Evolutionary conservation across 2,888 invertebrate species (phyloP).

Genomic region (Mongoloraphidia duomilia): DNA sequence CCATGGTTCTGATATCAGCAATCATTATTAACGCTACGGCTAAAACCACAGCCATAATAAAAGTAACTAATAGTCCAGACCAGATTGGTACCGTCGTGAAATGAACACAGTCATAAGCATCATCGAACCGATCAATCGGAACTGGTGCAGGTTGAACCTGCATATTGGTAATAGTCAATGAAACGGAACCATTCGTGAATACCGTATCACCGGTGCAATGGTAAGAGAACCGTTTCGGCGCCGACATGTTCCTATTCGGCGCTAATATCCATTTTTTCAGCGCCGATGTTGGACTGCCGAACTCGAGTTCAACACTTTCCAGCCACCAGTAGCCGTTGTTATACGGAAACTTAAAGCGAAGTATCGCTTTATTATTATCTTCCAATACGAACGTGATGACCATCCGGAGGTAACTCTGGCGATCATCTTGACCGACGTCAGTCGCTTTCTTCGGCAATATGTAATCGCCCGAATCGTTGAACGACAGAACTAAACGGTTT

Average conservation of each 20-base stretch:
- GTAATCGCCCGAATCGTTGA: slow-evolving; percentile 8
- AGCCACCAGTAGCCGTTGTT: slow-evolving; percentile 25
- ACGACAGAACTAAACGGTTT: neutral
- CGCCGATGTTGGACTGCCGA: slow-evolving; percentile 6
- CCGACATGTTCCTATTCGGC: slow-evolving; percentile 20
- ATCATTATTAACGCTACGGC: slow-evolving; percentile 53
- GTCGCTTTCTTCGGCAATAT: slow-evolving; percentile 13
- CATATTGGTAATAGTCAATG: slow-evolving; percentile 24
- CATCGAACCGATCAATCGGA: slow-evolving; percentile 29
- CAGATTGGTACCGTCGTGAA: slow-evolving; percentile 63
- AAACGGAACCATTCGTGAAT: slow-evolving; percentile 21
- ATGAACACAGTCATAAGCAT: slow-evolving; percentile 54
- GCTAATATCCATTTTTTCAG: slow-evolving; percentile 19
- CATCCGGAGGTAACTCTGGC: slow-evolving; percentile 19
- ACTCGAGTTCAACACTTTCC: slow-evolving; percentile 21
- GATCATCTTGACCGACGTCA: slow-evolving; percentile 13
- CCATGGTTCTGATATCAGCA: slow-evolving; percentile 62
- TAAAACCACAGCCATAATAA: slow-evolving; percentile 46
- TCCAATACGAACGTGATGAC: slow-evolving; percentile 22
- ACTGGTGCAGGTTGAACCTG: slow-evolving; percentile 32
- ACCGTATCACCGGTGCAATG: slow-evolving; percentile 26
- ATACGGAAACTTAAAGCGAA: slow-evolving; percentile 25
- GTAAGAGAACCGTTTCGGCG: slow-evolving; percentile 31
- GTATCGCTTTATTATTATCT: slow-evolving; percentile 22
- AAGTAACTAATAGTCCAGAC: slow-evolving; percentile 52